Percentiles rank a stretch among this genome's conserved stretches.
Evolutionary conservation across 2,888 invertebrate genomes (phyloP).

Genomic region (Polyploca ridens): DNA sequence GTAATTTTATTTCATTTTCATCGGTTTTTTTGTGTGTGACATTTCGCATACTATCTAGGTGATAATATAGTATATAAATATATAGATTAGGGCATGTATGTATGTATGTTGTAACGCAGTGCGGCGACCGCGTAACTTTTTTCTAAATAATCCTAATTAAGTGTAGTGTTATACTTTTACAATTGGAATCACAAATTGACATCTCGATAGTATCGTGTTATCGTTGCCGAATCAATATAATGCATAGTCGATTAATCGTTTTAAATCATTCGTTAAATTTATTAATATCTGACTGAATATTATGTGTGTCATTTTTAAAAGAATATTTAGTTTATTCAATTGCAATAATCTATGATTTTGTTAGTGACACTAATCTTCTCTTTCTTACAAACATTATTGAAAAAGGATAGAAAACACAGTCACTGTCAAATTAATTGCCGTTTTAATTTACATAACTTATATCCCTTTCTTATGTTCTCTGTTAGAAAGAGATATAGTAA

Average conservation of each 20-base stretch:
- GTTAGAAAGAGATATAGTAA: too few species aligned
- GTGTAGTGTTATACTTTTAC: constrained; percentile 81
- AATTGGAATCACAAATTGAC: constrained; percentile 76
- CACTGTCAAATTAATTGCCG: too few species aligned
- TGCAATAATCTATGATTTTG: background rate
- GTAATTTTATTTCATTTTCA: constrained; percentile 28
- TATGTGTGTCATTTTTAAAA: background rate
- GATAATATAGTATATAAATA: constrained; percentile 45
- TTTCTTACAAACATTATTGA: too few species aligned
- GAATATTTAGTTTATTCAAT: background rate
- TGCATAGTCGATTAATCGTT: background rate
- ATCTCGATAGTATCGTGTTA: constrained; percentile 58
- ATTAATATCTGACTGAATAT: constrained; percentile 1
- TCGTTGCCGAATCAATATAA: constrained; percentile 34
- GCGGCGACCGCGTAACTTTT: constrained; percentile 73
- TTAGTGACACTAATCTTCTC: too few species aligned
- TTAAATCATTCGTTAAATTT: background rate
- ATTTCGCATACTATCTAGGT: constrained; percentile 54
- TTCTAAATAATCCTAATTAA: constrained; percentile 62
- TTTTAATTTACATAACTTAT: too few species aligned
- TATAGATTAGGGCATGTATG: constrained; percentile 43
- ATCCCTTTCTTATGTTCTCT: too few species aligned
- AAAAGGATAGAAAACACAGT: too few species aligned
- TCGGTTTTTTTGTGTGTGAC: constrained; percentile 49
- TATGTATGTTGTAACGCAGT: constrained; percentile 43